These are phyloP conservation scores for Metellina segmentata DNA, from an alignment of 2,888 invertebrate species.

Conservation along the genomic window DNA sequence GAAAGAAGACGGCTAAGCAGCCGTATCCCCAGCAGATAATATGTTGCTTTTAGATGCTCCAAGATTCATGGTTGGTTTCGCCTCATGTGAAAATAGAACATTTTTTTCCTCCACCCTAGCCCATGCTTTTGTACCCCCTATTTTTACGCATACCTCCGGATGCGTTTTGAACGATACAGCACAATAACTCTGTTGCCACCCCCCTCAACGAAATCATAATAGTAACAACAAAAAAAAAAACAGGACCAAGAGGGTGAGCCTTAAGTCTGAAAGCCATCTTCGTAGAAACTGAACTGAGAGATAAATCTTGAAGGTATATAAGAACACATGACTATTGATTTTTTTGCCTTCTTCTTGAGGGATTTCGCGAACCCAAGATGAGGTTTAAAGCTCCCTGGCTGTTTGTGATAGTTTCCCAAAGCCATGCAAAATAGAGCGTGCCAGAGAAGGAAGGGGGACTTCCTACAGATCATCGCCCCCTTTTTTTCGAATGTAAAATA, in stretches of 20 bases:
- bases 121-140: background rate
- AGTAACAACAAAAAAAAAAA: background rate
- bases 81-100: background rate
- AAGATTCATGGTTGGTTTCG: slow-evolving; percentile 16
- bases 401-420: slow-evolving; percentile 1
- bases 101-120: background rate
- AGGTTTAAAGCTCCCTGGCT: slow-evolving; percentile 19
- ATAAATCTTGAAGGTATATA: slow-evolving; percentile 3
- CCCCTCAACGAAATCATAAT: background rate
- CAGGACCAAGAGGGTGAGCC: too few species aligned
- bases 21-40: background rate
- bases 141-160: background rate
- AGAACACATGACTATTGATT: slow-evolving; percentile 12
- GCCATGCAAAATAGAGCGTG: background rate
- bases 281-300: background rate
- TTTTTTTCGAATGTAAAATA: slow-evolving; percentile 1
- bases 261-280: background rate
- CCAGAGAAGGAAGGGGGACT: background rate
- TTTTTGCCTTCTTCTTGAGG: background rate
- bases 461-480: background rate
- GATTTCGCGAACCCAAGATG: background rate
- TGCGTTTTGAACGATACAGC: background rate
- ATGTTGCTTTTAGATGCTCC: background rate
- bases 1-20: background rate
- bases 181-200: background rate